Evolutionary conservation across 2,113 vertebrate species (phyloP).

Genomic region (Morone chrysops): DNA sequence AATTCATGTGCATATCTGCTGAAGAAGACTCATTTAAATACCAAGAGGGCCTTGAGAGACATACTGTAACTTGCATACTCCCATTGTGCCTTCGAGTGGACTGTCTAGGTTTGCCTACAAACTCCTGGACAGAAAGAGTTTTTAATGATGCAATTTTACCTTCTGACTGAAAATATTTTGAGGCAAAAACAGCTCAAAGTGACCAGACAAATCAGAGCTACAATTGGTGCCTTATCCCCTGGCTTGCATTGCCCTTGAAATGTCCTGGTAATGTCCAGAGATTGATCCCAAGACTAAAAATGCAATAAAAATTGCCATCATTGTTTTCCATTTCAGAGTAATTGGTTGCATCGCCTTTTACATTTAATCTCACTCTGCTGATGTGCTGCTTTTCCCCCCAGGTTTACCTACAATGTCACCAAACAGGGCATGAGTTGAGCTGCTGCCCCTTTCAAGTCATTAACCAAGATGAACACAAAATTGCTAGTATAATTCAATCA

Average conservation of each 20-base stretch:
- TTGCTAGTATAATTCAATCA: constrained; percentile 14
- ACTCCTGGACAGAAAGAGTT: constrained; percentile 15
- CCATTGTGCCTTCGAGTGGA: constrained; percentile 11
- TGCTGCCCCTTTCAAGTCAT: constrained; percentile 42
- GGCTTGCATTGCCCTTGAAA: constrained; percentile 67
- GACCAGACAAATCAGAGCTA: neutral
- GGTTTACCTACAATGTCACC: constrained; percentile 56
- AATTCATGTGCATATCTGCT: constrained; percentile 39
- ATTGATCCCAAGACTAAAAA: constrained; percentile 52
- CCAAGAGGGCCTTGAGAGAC: constrained; percentile 33
- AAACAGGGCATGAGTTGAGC: constrained; percentile 39
- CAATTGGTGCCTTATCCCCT: constrained; percentile 27
- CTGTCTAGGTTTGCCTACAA: constrained; percentile 18
- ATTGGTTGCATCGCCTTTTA: constrained; percentile 56
- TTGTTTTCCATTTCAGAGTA: constrained; percentile 61
- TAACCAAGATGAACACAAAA: constrained; percentile 27
- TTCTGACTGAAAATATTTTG: constrained; percentile 18
- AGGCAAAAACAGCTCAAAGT: constrained; percentile 18
- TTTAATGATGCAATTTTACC: constrained; percentile 15
- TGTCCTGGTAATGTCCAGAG: constrained; percentile 49
- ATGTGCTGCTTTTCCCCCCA: constrained; percentile 40
- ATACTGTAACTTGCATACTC: constrained; percentile 12
- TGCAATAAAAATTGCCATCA: constrained; percentile 58
- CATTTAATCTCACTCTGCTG: constrained; percentile 47
- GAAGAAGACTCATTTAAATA: constrained; percentile 50